These are phyloP conservation scores for Echinops telfairi DNA, from an alignment of 2,113 vertebrate species.

Conservation along the genomic window DNA sequence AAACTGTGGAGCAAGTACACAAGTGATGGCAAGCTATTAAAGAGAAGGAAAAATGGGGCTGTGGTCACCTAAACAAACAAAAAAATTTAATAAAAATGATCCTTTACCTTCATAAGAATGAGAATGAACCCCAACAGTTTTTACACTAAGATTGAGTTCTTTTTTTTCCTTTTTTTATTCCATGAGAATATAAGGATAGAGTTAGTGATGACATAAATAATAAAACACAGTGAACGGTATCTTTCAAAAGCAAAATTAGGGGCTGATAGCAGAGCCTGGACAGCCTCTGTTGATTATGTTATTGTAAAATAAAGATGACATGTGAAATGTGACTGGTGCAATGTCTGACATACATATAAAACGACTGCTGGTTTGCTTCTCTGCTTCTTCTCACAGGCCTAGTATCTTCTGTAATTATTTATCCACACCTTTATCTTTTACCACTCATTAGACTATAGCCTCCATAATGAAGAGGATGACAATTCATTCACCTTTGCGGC, in stretches of 20 bases:
- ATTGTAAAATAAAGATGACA: no score
- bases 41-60: not conserved
- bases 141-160: slow-evolving; percentile 56
- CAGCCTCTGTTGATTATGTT: not conserved
- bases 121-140: slow-evolving; percentile 63
- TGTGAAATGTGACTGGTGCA: no score
- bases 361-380: no score
- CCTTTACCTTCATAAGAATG: slow-evolving; percentile 68
- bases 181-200: slow-evolving; percentile 68
- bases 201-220: slow-evolving; percentile 68
- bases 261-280: not conserved
- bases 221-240: slow-evolving; percentile 72
- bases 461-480: not conserved
- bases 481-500: not conserved
- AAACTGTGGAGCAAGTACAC: not conserved
- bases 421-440: no score
- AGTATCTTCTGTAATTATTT: no score
- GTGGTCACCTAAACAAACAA: slow-evolving; percentile 65
- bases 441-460: not conserved
- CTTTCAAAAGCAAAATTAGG: slow-evolving; percentile 47
- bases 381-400: no score
- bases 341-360: no score
- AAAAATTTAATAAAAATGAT: slow-evolving; percentile 78
- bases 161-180: slow-evolving; percentile 55
- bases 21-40: not conserved